Percentiles rank a stretch among this genome's conserved stretches.
phyloP scores from a whole-genome alignment of 2,797 vertebrate genomes.

The Podarcis siculus region DNA sequence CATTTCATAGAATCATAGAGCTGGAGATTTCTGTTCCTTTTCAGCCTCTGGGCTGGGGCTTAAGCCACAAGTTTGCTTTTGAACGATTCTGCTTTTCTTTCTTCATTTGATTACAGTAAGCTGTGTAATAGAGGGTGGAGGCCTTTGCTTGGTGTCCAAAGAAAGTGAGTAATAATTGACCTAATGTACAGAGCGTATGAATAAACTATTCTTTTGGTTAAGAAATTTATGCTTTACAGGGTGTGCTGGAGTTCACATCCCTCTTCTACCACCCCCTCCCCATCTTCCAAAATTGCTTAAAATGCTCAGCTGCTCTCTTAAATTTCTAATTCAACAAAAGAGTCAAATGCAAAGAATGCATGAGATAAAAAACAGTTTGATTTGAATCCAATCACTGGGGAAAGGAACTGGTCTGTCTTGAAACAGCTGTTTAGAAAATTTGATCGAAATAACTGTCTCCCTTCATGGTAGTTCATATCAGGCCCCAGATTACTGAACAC shows the following conservation, averaged over 20 bases:
- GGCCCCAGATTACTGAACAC: constrained; percentile 53
- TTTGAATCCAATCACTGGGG: constrained; percentile 62
- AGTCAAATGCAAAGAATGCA: constrained; percentile 68
- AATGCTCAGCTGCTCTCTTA: constrained; percentile 77
- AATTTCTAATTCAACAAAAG: constrained; percentile 74
- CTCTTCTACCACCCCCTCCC: constrained; percentile 78
- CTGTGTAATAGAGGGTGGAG: constrained; percentile 79
- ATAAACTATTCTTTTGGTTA: constrained; percentile 81
- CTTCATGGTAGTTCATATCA: constrained; percentile 34
- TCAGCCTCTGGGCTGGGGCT: not conserved
- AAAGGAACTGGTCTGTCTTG: constrained; percentile 57
- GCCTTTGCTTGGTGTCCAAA: constrained; percentile 78
- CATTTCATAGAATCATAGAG: not conserved
- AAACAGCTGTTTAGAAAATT: constrained; percentile 71
- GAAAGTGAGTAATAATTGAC: constrained; percentile 85
- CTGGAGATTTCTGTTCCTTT: constrained; percentile 50
- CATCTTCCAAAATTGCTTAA: constrained; percentile 80
- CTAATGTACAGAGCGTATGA: constrained; percentile 83
- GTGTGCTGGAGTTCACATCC: constrained; percentile 79
- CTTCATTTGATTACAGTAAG: constrained; percentile 72
- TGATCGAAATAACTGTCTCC: constrained; percentile 63
- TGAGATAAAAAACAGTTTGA: constrained; percentile 67
- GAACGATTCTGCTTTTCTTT: constrained; percentile 67
- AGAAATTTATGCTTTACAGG: constrained; percentile 77
- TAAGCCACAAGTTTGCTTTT: constrained; percentile 57